A percentile compares a stretch with the other conserved stretches of the same genome.
Evolutionary conservation across 2,797 vertebrate species (phyloP).

Genomic region (Schizopygopsis pylzovi): DNA sequence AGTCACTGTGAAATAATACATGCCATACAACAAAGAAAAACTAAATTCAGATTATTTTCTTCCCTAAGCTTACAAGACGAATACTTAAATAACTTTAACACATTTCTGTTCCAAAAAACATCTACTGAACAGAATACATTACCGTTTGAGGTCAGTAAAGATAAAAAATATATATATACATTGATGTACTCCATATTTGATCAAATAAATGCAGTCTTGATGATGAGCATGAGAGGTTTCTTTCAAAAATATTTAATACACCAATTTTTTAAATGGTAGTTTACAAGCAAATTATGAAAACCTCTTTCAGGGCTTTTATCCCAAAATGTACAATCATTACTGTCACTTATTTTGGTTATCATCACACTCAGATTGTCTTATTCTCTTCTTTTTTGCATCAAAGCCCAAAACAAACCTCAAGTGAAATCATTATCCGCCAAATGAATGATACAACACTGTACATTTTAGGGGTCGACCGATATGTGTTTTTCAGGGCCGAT

Average conservation of each 20-base stretch:
- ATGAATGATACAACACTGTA: not conserved
- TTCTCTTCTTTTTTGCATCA: not conserved
- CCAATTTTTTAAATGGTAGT: not conserved
- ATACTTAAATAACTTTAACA: not conserved
- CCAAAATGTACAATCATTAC: not conserved
- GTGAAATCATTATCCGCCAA: not conserved
- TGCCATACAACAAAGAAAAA: not conserved
- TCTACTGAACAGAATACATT: not conserved
- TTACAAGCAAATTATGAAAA: not conserved
- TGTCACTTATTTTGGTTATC: not conserved
- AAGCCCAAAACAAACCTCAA: not conserved
- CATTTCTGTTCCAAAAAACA: constrained; percentile 1
- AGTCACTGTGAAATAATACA: constrained; percentile 21
- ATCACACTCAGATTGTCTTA: not conserved
- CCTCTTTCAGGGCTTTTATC: not conserved
- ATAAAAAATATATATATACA: not conserved
- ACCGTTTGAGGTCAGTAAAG: not conserved
- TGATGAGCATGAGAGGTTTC: not conserved
- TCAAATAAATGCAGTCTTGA: not conserved
- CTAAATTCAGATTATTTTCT: not conserved
- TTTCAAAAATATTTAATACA: not conserved
- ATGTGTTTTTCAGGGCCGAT: too few species aligned
- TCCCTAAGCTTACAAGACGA: not conserved
- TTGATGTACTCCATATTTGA: not conserved
- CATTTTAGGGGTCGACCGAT: too few species aligned